Conservation (phyloP, 2,113 vertebrate species). For the Smithornis capensis region DNA sequence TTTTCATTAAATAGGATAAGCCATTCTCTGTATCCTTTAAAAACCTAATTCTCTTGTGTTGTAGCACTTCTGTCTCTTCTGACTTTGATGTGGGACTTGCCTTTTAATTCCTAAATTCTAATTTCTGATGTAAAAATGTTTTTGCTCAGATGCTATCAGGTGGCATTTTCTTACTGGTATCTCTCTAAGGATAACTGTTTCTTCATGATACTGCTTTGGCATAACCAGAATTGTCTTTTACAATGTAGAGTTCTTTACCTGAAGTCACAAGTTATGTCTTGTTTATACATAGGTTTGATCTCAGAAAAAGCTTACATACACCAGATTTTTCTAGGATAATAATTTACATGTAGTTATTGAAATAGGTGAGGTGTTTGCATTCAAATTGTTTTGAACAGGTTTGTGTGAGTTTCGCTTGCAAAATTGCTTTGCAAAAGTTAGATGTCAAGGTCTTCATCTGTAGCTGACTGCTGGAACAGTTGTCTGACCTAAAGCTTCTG, state of each 20-base stretch:
- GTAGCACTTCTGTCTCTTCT: background rate
- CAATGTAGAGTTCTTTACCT: background rate
- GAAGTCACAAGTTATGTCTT: background rate
- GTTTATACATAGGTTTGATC: background rate
- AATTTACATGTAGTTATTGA: background rate
- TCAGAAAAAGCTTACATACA: background rate
- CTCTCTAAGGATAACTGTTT: background rate
- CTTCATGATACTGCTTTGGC: background rate
- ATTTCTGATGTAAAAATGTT: background rate
- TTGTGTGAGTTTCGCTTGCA: background rate
- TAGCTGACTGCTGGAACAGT: background rate
- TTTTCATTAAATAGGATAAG: background rate
- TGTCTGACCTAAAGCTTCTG: background rate
- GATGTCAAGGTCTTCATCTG: background rate
- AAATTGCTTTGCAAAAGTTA: background rate
- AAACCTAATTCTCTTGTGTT: background rate
- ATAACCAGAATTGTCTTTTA: background rate
- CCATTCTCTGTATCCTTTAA: background rate
- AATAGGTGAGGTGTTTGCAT: background rate
- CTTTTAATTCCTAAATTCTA: background rate
- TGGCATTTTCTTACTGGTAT: background rate
- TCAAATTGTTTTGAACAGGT: background rate
- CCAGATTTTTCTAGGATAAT: background rate
- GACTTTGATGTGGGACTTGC: background rate
- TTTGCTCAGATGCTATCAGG: background rate